Conservation (phyloP, 2,888 invertebrate genomes). For the Apoda limacodes region DNA sequence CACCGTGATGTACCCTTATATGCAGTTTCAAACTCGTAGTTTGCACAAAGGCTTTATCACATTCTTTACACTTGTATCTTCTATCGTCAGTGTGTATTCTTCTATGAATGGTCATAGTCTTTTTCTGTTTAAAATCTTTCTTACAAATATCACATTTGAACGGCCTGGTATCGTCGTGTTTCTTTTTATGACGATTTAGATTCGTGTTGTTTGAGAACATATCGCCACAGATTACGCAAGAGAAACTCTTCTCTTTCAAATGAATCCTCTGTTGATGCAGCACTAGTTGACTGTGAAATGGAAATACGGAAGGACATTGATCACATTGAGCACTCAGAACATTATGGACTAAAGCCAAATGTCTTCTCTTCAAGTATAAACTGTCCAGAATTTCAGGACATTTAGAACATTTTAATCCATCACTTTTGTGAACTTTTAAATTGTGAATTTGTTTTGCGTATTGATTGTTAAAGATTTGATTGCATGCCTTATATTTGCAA, state of each 20-base stretch:
- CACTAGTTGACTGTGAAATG: constrained; percentile 40
- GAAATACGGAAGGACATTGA: constrained; percentile 39
- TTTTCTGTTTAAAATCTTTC: constrained; percentile 67
- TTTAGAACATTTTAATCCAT: constrained; percentile 32
- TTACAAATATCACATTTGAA: constrained; percentile 70
- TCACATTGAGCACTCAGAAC: constrained; percentile 42
- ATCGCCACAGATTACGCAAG: constrained; percentile 40
- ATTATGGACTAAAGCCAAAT: constrained; percentile 33
- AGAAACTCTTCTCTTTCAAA: constrained; percentile 46
- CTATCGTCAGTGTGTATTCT: constrained; percentile 27
- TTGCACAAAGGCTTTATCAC: constrained; percentile 22
- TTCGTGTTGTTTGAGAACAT: constrained; percentile 39
- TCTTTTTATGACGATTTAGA: constrained; percentile 52
- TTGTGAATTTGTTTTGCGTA: constrained; percentile 29
- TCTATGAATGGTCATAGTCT: constrained; percentile 35
- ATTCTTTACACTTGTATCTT: constrained; percentile 21
- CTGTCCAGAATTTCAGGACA: constrained; percentile 44
- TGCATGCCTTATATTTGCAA: constrained; percentile 13
- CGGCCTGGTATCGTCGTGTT: constrained; percentile 58
- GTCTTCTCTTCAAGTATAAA: constrained; percentile 38
- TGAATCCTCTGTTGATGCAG: constrained; percentile 43
- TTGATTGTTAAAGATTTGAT: constrained; percentile 6
- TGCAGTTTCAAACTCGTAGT: constrained; percentile 22
- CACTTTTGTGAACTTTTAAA: constrained; percentile 36
- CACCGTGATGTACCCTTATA: constrained; percentile 34